phyloP scores from a whole-genome alignment of 2,113 vertebrate genomes.

The Leptosomus discolor region DNA sequence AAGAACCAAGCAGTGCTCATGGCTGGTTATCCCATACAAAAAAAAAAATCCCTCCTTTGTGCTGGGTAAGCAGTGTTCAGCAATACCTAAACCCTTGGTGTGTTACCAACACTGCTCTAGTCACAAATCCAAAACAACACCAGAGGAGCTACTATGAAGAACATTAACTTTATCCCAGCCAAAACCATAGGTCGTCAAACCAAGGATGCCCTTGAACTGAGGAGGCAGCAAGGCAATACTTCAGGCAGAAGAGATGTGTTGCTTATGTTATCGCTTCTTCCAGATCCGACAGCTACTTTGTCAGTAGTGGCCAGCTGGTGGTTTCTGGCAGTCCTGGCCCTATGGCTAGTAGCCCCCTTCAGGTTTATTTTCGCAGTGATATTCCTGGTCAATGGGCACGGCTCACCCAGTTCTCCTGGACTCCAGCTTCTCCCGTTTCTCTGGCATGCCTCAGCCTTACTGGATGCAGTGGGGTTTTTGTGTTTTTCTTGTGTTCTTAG shows the following conservation, averaged over 20 bases:
- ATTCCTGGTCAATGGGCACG: not conserved
- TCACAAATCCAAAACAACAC: not conserved
- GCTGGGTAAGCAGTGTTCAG: not conserved
- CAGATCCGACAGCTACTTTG: not conserved
- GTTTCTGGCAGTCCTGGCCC: not conserved
- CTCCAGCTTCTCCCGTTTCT: not conserved
- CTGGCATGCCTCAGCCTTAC: not conserved
- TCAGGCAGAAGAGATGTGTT: not conserved
- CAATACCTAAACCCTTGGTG: not conserved
- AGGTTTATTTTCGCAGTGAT: not conserved
- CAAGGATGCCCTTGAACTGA: not conserved
- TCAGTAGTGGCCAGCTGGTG: not conserved
- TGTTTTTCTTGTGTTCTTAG: not conserved
- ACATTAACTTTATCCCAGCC: not conserved
- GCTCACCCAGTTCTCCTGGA: not conserved
- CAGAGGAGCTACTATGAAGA: not conserved
- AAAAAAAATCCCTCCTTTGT: not conserved
- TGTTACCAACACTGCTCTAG: not conserved
- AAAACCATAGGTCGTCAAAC: not conserved
- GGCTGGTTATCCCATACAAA: not conserved
- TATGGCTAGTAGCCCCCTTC: not conserved
- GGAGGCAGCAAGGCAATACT: not conserved
- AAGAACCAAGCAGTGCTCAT: not conserved
- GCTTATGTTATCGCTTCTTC: not conserved
- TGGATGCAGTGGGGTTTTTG: not conserved